Conservation (phyloP, 1,140 invertebrate genomes). For the Drosophila quadrilineata region DNA sequence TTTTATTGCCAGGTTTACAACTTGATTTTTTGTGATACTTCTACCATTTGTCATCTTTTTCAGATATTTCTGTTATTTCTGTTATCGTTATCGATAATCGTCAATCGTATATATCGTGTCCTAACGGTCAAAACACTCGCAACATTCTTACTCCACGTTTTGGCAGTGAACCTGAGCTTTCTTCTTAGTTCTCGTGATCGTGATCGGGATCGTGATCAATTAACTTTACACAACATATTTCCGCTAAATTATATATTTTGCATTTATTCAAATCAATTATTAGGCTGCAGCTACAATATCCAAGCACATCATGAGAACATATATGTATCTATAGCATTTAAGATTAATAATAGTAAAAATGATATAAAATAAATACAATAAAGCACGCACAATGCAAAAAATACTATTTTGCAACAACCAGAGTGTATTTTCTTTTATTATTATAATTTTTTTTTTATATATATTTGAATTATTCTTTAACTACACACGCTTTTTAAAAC, state of each 20-base stretch:
- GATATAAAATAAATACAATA: slow-evolving; percentile 28
- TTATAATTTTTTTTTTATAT: background rate
- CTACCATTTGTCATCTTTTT: background rate
- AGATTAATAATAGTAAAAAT: slow-evolving; percentile 13
- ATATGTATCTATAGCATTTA: too few species aligned
- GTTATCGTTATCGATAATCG: slow-evolving; percentile 25
- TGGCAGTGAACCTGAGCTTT: slow-evolving; percentile 81
- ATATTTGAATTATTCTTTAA: slow-evolving; percentile 42
- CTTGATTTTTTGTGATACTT: background rate
- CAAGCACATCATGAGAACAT: slow-evolving; percentile 37
- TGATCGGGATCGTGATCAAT: too few species aligned
- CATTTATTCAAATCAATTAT: slow-evolving; percentile 35
- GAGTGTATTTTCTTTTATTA: slow-evolving; percentile 35
- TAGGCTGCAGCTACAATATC: slow-evolving; percentile 29
- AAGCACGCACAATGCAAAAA: slow-evolving; percentile 46
- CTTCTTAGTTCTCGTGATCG: slow-evolving; percentile 67
- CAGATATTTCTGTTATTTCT: slow-evolving; percentile 1
- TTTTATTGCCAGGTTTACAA: slow-evolving; percentile 15
- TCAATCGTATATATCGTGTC: too few species aligned
- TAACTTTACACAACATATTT: slow-evolving; percentile 55
- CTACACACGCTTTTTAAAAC: slow-evolving; percentile 41
- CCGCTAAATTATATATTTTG: slow-evolving; percentile 15
- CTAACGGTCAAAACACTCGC: slow-evolving; percentile 34
- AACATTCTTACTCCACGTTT: slow-evolving; percentile 70
- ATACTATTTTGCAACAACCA: slow-evolving; percentile 53